Evolutionary conservation across 53 echinoderm and acorn worm genomes (phyloP).

Genomic region (Actinopyga echinites): DNA sequence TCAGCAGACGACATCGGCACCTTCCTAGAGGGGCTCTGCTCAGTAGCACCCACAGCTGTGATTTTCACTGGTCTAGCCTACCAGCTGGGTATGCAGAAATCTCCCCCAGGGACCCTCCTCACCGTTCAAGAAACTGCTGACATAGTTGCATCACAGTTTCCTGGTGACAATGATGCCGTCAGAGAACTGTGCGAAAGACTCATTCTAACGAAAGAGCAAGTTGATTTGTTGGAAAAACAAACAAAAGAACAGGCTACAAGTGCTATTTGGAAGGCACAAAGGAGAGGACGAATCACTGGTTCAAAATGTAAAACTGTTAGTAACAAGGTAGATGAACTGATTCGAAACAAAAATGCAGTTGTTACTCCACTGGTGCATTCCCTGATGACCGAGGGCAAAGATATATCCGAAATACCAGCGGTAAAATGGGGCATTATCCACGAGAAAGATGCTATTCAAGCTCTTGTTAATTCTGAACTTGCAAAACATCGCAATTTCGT

Average conservation of each 20-base stretch:
- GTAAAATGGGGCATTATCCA: not conserved
- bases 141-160: too few relatives aligned
- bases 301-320: conserved; percentile 14
- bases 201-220: too few relatives aligned
- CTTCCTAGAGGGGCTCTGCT: too few relatives aligned
- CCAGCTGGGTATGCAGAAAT: too few relatives aligned
- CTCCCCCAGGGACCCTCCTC: too few relatives aligned
- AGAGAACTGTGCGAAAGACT: too few relatives aligned
- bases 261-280: not conserved
- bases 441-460: not conserved
- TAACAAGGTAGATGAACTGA: conserved; percentile 5
- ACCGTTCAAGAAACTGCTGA: too few relatives aligned
- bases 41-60: not conserved
- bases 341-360: conserved; percentile 1
- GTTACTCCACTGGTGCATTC: conserved; percentile 6
- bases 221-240: not conserved
- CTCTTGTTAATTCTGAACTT: not conserved
- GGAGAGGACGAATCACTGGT: not conserved
- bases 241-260: not conserved
- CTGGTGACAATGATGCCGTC: too few relatives aligned
- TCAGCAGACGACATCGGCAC: too few relatives aligned
- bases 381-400: not conserved
- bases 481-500: not conserved
- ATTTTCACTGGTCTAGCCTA: too few relatives aligned
- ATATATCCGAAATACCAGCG: not conserved